These are phyloP conservation scores for Stegastes partitus DNA, from an alignment of 2,113 vertebrate species.

Conservation along the genomic window DNA sequence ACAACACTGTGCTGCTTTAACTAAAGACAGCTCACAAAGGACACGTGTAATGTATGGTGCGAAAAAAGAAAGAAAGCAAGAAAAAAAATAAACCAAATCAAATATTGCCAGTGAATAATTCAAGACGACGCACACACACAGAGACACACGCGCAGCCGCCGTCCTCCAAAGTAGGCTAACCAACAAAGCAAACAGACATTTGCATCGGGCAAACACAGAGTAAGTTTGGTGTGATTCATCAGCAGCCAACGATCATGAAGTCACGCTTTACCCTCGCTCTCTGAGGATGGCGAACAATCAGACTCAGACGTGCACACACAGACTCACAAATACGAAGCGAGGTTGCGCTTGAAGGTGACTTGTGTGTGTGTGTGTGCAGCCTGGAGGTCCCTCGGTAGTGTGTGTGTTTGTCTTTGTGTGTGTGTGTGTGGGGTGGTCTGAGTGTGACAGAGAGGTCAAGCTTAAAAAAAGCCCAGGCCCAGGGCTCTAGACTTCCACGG, in stretches of 20 bases:
- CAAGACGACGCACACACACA: slow-evolving; percentile 45
- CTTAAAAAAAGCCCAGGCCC: slow-evolving; percentile 65
- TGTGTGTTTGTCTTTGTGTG: slow-evolving; percentile 25
- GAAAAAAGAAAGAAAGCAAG: too few relatives aligned
- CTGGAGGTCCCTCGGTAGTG: slow-evolving; percentile 54
- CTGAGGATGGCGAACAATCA: slow-evolving; percentile 57
- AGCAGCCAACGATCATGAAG: slow-evolving; percentile 61
- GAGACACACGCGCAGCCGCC: slow-evolving; percentile 11
- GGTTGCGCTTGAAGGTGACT: slow-evolving; percentile 74
- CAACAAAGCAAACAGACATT: slow-evolving; percentile 73
- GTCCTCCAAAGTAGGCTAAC: slow-evolving; percentile 64
- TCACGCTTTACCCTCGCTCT: slow-evolving; percentile 56
- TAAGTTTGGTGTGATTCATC: slow-evolving; percentile 69
- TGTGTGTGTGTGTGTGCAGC: slow-evolving; percentile 46
- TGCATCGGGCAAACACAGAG: slow-evolving; percentile 70
- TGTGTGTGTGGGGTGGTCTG: slow-evolving; percentile 21
- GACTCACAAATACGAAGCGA: slow-evolving; percentile 26
- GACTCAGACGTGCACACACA: slow-evolving; percentile 20
- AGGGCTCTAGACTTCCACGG: slow-evolving; percentile 50
- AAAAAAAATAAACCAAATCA: slow-evolving; percentile 56
- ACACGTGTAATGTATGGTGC: slow-evolving; percentile 26
- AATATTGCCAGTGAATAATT: slow-evolving; percentile 71
- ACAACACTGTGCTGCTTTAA: slow-evolving; percentile 18
- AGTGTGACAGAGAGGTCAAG: slow-evolving; percentile 61
- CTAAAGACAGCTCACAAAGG: slow-evolving; percentile 15